phyloP scores from a whole-genome alignment of 1,140 invertebrate genomes.

The Hyles euphorbiae region DNA sequence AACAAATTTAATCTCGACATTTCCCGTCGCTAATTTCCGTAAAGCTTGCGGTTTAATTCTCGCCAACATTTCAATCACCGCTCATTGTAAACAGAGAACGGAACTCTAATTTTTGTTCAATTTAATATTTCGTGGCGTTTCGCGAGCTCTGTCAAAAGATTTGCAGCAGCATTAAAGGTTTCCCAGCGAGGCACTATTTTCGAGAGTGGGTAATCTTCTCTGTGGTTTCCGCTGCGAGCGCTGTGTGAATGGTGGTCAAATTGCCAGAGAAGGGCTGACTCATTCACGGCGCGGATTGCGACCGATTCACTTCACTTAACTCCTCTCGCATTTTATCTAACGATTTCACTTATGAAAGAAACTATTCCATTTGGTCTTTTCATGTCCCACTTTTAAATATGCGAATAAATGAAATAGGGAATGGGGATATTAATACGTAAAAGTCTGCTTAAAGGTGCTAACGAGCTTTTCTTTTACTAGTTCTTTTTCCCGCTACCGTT shows the following conservation, averaged over 20 bases:
- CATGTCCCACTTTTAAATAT: too few species aligned
- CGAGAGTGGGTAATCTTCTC: conserved; percentile 36
- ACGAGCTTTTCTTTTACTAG: too few species aligned
- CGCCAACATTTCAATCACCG: too few species aligned
- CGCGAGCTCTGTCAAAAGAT: background rate
- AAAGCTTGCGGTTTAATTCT: too few species aligned
- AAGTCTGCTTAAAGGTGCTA: too few species aligned
- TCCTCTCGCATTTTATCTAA: conserved; percentile 28
- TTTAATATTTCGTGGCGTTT: conserved; percentile 1
- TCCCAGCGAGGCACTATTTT: conserved; percentile 30
- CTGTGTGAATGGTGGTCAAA: conserved; percentile 51
- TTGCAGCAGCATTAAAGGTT: conserved; percentile 20
- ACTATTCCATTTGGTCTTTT: conserved; percentile 4
- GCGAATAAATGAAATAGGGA: background rate
- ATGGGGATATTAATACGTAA: background rate
- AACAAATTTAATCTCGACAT: too few species aligned
- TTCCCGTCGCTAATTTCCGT: too few species aligned
- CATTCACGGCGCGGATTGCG: conserved; percentile 38
- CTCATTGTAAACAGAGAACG: background rate
- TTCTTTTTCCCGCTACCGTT: too few species aligned
- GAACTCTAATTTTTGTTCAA: background rate
- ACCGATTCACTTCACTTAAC: conserved; percentile 32
- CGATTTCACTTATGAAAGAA: conserved; percentile 18
- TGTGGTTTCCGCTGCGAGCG: conserved; percentile 46
- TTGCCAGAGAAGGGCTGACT: conserved; percentile 52